A percentile compares a stretch with the other conserved stretches of the same genome.
Evolutionary conservation across 2,113 vertebrate species (phyloP).

Genomic region (Bufo gargarizans): DNA sequence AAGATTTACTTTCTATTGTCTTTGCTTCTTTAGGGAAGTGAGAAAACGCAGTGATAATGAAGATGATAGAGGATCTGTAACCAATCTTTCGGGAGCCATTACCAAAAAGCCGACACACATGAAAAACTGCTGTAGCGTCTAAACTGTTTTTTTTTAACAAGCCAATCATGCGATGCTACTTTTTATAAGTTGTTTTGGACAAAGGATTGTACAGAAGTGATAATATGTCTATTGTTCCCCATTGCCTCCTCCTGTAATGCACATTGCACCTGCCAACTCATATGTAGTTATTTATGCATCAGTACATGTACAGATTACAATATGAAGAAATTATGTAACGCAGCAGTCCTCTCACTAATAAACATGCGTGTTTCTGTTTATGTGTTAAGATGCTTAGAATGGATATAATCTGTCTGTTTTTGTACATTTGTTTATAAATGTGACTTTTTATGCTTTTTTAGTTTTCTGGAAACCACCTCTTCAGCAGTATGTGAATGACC

Average conservation of each 20-base stretch:
- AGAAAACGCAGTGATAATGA: constrained; percentile 75
- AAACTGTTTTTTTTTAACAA: constrained; percentile 34
- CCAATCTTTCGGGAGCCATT: constrained; percentile 71
- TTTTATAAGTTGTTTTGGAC: constrained; percentile 5
- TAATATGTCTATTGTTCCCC: neutral
- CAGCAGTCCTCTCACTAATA: neutral
- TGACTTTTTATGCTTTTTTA: constrained; percentile 36
- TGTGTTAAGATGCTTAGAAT: neutral
- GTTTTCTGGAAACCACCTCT: neutral
- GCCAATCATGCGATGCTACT: constrained; percentile 9
- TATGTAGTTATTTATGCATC: constrained; percentile 7
- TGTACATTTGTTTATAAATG: constrained; percentile 46
- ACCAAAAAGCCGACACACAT: constrained; percentile 75
- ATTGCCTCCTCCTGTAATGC: neutral
- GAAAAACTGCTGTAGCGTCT: constrained; percentile 83
- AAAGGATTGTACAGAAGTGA: constrained; percentile 24
- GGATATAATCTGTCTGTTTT: constrained; percentile 14
- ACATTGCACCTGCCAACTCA: neutral
- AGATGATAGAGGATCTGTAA: constrained; percentile 75
- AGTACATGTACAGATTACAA: constrained; percentile 32
- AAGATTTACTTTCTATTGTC: neutral
- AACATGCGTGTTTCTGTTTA: neutral
- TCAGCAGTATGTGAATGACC: constrained; percentile 5
- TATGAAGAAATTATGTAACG: neutral
- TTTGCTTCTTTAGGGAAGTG: constrained; percentile 77